Base-by-base conservation (phyloP, 2,888 invertebrate species). In the Xylophagus ater region DNA sequence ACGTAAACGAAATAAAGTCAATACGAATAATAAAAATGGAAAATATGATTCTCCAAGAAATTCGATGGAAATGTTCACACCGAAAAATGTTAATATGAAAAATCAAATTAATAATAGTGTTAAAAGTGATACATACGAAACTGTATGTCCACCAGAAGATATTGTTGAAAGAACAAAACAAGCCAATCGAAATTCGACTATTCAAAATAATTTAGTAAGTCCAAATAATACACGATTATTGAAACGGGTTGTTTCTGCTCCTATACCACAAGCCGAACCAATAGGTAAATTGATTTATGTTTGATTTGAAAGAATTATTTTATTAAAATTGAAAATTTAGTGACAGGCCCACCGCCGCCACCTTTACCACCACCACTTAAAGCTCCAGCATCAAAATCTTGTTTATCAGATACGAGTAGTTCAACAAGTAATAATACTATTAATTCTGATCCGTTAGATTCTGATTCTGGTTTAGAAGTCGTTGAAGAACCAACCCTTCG, bases 401-500 rank as follows among this genome's bases (percentile, higher is more conserved):
- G 19, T 14, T 30, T 29, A 13, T 29, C 39, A 13, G 15, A n/a
- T 25, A 25, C 32, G 9, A 25, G 32, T 34, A 44, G 42, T n/a
- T 30, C 40, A 4, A 49, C 45, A 8, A 42, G 26, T 25, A 41
- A 41, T 30, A 43, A 41, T 19, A 46, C 44, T 18, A 37, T 21
- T 10, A 50, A 51, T 33, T 33, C 38, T 9, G 47, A 49, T 10
- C 23, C 41, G 15, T 38, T 45, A 23, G 65, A 65, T 46, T 65
- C 65, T 0, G 65, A 65, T 49, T 65, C 64, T 0, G 65, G 68
- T 9, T 62, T 72, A 17, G 76, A 70, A 35, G 75, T 78, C 29
- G 57, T 78, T 3, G 80, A 79, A 49, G 81, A 80, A 55, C 78
- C 78, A 0, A 78, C 77, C 8, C 54, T 81, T 9, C 69, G 71